Evolutionary conservation across 2,113 vertebrate species (phyloP), one percentile per base, ranked within the genome.

Genomic region (Melanostigma gelatinosum): DNA sequence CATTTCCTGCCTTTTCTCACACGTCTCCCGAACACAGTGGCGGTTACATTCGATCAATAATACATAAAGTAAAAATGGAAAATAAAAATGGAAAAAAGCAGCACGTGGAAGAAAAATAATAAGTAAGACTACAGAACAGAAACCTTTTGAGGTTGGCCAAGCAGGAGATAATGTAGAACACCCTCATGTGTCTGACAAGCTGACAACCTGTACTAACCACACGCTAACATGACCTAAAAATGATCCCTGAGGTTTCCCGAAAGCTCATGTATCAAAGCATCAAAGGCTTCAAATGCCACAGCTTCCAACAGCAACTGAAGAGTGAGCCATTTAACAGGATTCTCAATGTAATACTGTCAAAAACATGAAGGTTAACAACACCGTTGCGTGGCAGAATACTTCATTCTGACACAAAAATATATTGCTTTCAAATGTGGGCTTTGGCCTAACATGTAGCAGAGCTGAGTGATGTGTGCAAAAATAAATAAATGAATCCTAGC

Each of bases 1-100:
- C 3, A 66, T 79, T 95, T 94, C 93, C 95, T 93, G 90, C 57
- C 16, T 22, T 69, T 87, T 71, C 32, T 87, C 80, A 83, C 80
- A 85, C 27, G 8, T 82, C 54, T 70, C 34, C 71, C 15, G 8
- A 71, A 82, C 66, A 81, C 36, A 66, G 46, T 18, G 42, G 27
- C 55, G 1, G 58, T 52, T 71, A 63, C 34, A 38, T 67, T 84
- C 29, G 44, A 60, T 48, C 22, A 69, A 22, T 38, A 29, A 20
- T 0, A 38, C 38, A 61, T 48, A 15, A 54, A 62, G 2, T 42
- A 9, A 34, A 63, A 29, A 12, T 74, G 15, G 18, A 46, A 13
- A 58, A 9, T 24, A 72, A 52, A 10, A 44, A 6, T 2, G 2
- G 3, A 29, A 29, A 72, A 70, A 8, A 65, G 46, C n/a, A 63